Evolutionary conservation across 2,797 vertebrate species (phyloP).

Genomic region (Spinibarbus caldwelli): DNA sequence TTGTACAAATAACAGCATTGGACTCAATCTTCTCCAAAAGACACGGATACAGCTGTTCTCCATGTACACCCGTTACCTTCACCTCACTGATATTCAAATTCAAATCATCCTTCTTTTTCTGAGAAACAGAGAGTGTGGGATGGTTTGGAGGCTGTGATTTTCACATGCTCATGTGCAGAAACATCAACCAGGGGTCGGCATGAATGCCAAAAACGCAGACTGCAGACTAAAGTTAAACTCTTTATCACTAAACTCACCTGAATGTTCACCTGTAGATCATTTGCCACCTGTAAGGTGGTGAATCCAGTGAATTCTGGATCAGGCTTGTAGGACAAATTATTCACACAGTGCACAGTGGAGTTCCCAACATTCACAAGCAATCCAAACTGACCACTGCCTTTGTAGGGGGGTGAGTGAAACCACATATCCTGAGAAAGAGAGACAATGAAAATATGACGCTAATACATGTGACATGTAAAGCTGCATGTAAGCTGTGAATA

Average conservation of each 20-base stretch:
- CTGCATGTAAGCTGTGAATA: not conserved
- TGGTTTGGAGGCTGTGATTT: not conserved
- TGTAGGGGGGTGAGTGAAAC: constrained; percentile 51
- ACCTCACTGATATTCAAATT: constrained; percentile 80
- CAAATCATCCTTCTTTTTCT: constrained; percentile 88
- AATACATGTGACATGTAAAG: not conserved
- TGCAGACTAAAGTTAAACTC: not conserved
- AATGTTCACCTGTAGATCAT: constrained; percentile 61
- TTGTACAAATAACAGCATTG: constrained; percentile 63
- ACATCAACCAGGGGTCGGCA: not conserved
- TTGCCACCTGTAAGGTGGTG: constrained; percentile 33
- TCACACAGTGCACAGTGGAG: constrained; percentile 71
- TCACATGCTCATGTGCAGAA: not conserved
- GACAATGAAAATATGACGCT: not conserved
- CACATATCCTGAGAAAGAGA: constrained; percentile 59
- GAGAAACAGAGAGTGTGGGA: constrained; percentile 38
- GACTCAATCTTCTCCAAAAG: constrained; percentile 68
- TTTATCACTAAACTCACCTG: constrained; percentile 61
- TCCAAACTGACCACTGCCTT: fast-evolving
- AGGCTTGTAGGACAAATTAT: constrained; percentile 78
- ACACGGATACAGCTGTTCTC: constrained; percentile 58
- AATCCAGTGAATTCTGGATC: constrained; percentile 86
- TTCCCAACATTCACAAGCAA: constrained; percentile 80
- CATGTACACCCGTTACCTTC: constrained; percentile 71
- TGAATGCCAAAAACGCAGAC: not conserved